Base-by-base conservation (phyloP, 2,113 vertebrate genomes). In the Brachypodius melanocephalos region DNA sequence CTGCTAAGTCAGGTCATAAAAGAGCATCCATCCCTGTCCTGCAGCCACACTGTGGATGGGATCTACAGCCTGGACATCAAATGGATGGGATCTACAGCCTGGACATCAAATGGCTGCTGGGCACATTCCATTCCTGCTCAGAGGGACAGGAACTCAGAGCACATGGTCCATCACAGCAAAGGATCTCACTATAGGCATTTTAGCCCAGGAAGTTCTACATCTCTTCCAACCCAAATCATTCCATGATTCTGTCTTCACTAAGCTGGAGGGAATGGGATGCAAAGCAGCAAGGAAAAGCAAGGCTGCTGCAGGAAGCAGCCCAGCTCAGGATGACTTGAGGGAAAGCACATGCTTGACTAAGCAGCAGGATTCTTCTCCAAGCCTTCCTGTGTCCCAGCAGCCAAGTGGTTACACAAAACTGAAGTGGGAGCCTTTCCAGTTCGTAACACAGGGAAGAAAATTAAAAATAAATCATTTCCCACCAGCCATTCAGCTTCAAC, bases 381-480 rank as follows among this genome's bases (percentile, higher is more conserved):
- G 45, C 25, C 40, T 93, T 91, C 63, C 65, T 77, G 65, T 95
- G 85, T 73, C 10, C 22, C 88, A 93, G 93, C 96, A 94, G 90
- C 95, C 95, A 97, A 92, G 87, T 4, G 22, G 92, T 95, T 94
- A 95, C 88, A 93, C 78, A 96, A 94, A 96, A 95, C 91, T 57
- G 77, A 96, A 89, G 63, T 25, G 95, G 96, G 96, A 96, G 40
- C 80, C 36, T 61, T 96, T 95, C 96, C 96, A 96, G 90, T 91
- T 95, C 91, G 75, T 82, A 90, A 92, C 3, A 0, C 91, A 90
- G 45, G 42, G 85, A 96, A 90, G 91, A 94, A 92, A 95, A 96
- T 96, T 93, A 93, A 96, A 95, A 96, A 95, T 94, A 93, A 95
- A 97, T 96, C 16, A 94, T 94, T 97, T 94, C 87, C 89, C 90